A percentile compares a stretch with the other conserved stretches of the same genome.
Conservation (phyloP, 2,113 vertebrate genomes). For the Anarhynchus alexandrinus region DNA sequence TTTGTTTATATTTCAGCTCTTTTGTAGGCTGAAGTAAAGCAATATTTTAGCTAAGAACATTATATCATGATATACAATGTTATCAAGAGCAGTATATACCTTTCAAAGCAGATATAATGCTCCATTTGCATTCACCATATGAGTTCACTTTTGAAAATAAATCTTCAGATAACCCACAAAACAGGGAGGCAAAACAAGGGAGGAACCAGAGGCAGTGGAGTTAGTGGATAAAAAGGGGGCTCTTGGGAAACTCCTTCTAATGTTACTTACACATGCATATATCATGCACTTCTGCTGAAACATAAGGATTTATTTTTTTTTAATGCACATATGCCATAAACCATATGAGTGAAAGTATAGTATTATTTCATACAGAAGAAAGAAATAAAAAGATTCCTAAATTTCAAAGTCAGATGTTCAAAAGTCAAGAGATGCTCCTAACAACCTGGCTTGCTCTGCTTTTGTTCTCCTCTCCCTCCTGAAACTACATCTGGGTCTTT, state of each 20-base stretch:
- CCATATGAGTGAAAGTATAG: neutral
- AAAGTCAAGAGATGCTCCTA: neutral
- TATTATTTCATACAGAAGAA: neutral
- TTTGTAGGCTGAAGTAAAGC: slow-evolving; percentile 4
- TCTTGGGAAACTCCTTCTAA: slow-evolving; percentile 37
- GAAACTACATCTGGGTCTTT: neutral
- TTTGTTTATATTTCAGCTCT: slow-evolving; percentile 47
- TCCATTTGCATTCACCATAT: slow-evolving; percentile 43
- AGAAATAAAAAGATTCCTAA: neutral
- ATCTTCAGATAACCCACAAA: slow-evolving; percentile 42
- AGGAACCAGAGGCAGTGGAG: slow-evolving; percentile 6
- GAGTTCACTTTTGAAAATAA: slow-evolving; percentile 50
- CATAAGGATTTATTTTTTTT: slow-evolving; percentile 11
- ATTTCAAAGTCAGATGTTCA: neutral
- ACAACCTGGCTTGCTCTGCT: neutral
- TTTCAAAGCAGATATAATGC: slow-evolving; percentile 51
- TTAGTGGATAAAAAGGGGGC: neutral
- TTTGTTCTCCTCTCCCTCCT: neutral
- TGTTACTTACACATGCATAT: neutral
- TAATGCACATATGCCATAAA: neutral
- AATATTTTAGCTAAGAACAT: slow-evolving; percentile 13
- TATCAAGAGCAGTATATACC: slow-evolving; percentile 20
- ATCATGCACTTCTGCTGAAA: slow-evolving; percentile 38
- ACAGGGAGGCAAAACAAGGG: neutral
- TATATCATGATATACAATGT: neutral